Evolutionary conservation across 2,113 vertebrate genomes (phyloP).

Genomic region (Gallinago paraguaiae): DNA sequence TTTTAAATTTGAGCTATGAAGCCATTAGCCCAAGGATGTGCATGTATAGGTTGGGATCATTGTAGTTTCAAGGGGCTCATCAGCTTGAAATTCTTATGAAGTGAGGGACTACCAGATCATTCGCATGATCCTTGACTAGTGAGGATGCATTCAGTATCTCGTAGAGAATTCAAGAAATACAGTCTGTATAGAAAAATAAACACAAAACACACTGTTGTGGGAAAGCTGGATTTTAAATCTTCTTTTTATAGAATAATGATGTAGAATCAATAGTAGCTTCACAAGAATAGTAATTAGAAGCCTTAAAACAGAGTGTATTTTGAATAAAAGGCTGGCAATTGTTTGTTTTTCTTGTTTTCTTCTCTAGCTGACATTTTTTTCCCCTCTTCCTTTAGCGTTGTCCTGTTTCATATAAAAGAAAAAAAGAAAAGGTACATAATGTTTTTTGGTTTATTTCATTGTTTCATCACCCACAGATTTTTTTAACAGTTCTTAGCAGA

Average conservation of each 20-base stretch:
- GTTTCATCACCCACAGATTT: not conserved
- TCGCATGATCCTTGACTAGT: not conserved
- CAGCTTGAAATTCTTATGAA: not conserved
- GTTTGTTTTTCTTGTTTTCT: not conserved
- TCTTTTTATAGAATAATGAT: not conserved
- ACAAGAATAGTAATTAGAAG: not conserved
- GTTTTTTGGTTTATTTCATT: not conserved
- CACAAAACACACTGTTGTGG: not conserved
- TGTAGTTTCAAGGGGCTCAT: not conserved
- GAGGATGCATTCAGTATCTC: not conserved
- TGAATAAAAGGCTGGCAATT: not conserved
- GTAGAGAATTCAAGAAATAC: not conserved
- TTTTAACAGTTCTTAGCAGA: not conserved
- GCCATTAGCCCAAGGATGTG: accelerated
- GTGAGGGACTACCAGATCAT: not conserved
- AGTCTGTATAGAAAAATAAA: not conserved
- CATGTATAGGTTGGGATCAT: not conserved
- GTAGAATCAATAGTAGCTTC: not conserved
- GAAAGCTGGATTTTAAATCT: not conserved
- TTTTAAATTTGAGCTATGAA: not conserved
- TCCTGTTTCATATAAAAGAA: not conserved
- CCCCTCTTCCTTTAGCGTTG: not conserved
- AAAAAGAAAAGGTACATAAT: not conserved
- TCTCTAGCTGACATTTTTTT: not conserved
- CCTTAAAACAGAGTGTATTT: not conserved